These are phyloP conservation scores for Platypus cylindrus DNA, from an alignment of 2,888 invertebrate species.

Conservation along the genomic window DNA sequence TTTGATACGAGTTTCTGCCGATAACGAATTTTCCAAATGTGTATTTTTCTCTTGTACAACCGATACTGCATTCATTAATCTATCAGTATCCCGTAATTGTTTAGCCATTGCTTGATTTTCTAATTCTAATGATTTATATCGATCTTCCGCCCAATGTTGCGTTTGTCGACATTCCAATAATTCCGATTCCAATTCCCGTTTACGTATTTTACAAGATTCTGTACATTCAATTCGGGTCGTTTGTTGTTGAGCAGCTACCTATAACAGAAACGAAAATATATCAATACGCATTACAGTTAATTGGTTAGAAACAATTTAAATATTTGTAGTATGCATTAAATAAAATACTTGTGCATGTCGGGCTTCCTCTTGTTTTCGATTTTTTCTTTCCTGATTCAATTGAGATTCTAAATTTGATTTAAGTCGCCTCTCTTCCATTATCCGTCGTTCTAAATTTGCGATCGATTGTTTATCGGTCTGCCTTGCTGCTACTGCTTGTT, in stretches of 20 bases:
- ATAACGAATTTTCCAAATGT: conserved; percentile 86
- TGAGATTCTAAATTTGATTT: conserved; percentile 62
- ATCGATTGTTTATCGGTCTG: conserved; percentile 70
- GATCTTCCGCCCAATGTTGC: conserved; percentile 47
- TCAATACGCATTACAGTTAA: background rate
- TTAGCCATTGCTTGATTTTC: conserved; percentile 36
- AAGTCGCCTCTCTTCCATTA: conserved; percentile 74
- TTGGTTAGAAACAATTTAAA: background rate
- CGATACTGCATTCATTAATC: conserved; percentile 64
- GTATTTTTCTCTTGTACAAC: conserved; percentile 83
- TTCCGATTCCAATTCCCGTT: conserved; percentile 50
- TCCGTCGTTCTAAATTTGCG: conserved; percentile 61
- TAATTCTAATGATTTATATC: conserved; percentile 41
- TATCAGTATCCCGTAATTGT: conserved; percentile 51
- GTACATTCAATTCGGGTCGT: conserved; percentile 33
- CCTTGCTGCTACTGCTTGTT: conserved; percentile 58
- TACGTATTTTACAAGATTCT: conserved; percentile 35
- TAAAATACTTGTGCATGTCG: conserved; percentile 28
- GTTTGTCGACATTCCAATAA: conserved; percentile 44
- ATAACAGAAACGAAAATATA: conserved; percentile 1
- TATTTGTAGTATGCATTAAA: background rate
- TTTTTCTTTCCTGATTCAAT: conserved; percentile 59
- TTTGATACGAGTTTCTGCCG: conserved; percentile 94
- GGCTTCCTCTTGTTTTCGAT: conserved; percentile 43
- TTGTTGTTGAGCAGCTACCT: conserved; percentile 25